A percentile compares a stretch with the other conserved stretches of the same genome.
These are phyloP conservation scores for Rutilus rutilus DNA, from an alignment of 2,113 vertebrate genomes.

Conservation along the genomic window DNA sequence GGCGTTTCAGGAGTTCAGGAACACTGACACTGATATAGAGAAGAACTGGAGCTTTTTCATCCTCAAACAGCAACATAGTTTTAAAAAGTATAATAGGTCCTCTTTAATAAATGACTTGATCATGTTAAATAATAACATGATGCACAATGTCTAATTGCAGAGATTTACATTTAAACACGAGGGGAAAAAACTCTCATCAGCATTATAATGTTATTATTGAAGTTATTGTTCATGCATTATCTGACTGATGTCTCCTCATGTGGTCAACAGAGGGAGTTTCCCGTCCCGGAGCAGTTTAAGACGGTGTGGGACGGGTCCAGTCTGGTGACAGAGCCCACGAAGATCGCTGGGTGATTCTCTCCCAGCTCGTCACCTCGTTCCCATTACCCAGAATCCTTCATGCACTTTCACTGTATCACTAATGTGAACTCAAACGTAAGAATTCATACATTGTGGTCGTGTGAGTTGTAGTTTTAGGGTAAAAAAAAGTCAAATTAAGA, in stretches of 20 bases:
- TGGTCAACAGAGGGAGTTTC: constrained; percentile 89
- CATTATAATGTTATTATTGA: neutral
- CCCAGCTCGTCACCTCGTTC: neutral
- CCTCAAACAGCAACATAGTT: too few relatives aligned
- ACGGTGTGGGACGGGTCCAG: constrained; percentile 93
- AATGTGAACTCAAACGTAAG: neutral
- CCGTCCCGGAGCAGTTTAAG: constrained; percentile 98
- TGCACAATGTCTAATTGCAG: neutral
- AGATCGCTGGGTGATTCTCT: constrained; percentile 87
- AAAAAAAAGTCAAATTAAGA: neutral
- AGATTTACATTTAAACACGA: neutral
- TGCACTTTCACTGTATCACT: constrained; percentile 12
- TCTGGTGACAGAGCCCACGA: constrained; percentile 92
- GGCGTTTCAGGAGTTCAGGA: too few relatives aligned
- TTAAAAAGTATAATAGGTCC: too few relatives aligned
- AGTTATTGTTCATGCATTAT: neutral
- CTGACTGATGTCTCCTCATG: neutral
- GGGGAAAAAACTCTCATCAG: neutral
- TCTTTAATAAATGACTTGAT: too few relatives aligned
- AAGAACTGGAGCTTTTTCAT: too few relatives aligned
- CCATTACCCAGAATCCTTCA: constrained; percentile 15
- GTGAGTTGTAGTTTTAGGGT: neutral
- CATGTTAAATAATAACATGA: too few relatives aligned
- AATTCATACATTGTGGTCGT: constrained; percentile 3
- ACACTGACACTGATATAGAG: too few relatives aligned